Conservation (phyloP, 2,888 invertebrate species). For the Pheosia tremula region DNA sequence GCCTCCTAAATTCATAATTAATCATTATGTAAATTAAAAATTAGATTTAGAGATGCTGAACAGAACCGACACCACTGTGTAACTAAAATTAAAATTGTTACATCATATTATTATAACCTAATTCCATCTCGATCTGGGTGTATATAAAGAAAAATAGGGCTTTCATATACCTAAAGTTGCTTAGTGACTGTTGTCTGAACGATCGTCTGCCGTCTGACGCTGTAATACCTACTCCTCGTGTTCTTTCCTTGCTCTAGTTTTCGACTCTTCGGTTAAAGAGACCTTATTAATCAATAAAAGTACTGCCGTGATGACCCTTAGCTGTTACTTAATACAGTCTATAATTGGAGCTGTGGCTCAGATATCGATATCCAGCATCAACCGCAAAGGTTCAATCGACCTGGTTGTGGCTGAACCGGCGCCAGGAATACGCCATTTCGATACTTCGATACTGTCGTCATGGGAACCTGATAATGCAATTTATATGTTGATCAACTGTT, state of each 20-base stretch:
- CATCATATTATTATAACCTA: too few species aligned
- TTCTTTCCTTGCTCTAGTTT: neutral
- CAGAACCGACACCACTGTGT: too few species aligned
- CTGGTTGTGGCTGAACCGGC: constrained; percentile 63
- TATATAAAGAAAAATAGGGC: too few species aligned
- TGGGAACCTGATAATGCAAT: constrained; percentile 11
- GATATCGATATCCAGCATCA: constrained; percentile 58
- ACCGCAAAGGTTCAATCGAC: constrained; percentile 64
- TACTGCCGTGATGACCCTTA: neutral
- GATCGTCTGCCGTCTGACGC: neutral
- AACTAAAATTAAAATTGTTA: too few species aligned
- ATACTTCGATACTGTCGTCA: constrained; percentile 17
- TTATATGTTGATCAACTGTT: constrained; percentile 7
- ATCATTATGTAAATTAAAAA: too few species aligned
- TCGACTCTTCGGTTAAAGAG: neutral
- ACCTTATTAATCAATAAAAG: too few species aligned
- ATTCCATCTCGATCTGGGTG: too few species aligned
- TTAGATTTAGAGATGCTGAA: too few species aligned
- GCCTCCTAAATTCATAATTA: too few species aligned
- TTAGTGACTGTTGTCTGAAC: too few species aligned
- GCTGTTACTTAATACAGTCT: neutral
- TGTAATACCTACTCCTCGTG: neutral
- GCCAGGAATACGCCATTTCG: constrained; percentile 28
- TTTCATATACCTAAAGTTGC: too few species aligned
- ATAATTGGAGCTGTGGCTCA: constrained; percentile 45